Evolutionary conservation across 1,140 invertebrate species (phyloP), one percentile per base, ranked within the genome.

Genomic region (Eriosoma lanigerum): DNA sequence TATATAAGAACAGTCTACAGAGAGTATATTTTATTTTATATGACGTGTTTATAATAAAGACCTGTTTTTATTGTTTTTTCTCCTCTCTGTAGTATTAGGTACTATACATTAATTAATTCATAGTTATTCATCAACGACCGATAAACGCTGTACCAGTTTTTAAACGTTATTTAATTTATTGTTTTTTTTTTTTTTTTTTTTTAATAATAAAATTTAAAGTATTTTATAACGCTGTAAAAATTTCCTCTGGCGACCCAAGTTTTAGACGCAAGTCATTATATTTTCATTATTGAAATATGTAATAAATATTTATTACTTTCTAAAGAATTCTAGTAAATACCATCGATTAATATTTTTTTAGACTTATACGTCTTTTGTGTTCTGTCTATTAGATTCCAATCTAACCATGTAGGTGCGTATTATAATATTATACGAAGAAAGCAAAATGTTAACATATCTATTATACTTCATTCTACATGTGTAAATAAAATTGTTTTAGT

Each of bases 121-220:
- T 62, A 62, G 26, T 32, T 38, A 62, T 29, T 62, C 60, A 29
- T 62, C 60, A 62, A 26, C 60, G 17, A 62, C 29, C 32, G 26
- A 62, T 10, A 38, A 26, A 62, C 12, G 24, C 32, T 62, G 60
- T 62, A 62, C 60, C 60, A 62, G 60, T 62, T 62, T 62, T n/a
- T 26, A n/a, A 62, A 62, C 58, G 60, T 62, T 62, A 32, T 12
- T 62, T 62, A 62, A 62, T 62, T 29, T 62, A 32, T 62, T 32
- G 60, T 17, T 24, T 62, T 32, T 62, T 62, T 32, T 62, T 62
- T 32, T 62, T 62, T 32, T 62, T 38, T 38, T 38, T 38, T 38
- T 38, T 38, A 38, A 48, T 48, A 48, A 48, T 48, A 10, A n/a
- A n/a, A n/a, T n/a, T n/a, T n/a, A n/a, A n/a, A n/a, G 1, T 48